Conservation (phyloP, 2,113 vertebrate genomes). For the Tinamus guttatus region DNA sequence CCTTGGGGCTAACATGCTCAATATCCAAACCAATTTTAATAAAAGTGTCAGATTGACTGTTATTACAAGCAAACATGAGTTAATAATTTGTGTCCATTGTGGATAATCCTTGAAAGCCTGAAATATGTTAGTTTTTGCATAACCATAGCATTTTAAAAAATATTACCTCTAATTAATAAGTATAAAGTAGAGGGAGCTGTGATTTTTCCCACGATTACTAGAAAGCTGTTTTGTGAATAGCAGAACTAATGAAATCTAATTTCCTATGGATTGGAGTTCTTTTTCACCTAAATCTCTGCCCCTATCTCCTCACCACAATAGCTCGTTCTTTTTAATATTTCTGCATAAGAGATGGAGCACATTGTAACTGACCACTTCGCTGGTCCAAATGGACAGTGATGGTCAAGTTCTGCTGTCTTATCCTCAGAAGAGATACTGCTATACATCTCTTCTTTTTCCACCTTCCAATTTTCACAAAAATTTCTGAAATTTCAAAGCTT, state of each 20-base stretch:
- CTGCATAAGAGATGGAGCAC: not conserved
- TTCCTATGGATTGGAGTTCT: constrained; percentile 19
- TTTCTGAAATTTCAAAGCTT: not conserved
- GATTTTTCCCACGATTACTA: not conserved
- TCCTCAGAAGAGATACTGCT: not conserved
- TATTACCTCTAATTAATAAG: not conserved
- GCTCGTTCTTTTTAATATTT: not conserved
- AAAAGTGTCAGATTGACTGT: not conserved
- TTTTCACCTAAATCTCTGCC: not conserved
- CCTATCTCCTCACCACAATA: not conserved
- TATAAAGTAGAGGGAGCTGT: not conserved
- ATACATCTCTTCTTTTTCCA: not conserved
- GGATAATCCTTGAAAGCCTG: not conserved
- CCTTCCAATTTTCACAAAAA: not conserved
- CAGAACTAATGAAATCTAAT: constrained; percentile 22
- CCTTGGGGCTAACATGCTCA: not conserved
- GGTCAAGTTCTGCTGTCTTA: not conserved
- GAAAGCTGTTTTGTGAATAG: not conserved
- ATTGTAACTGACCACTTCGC: not conserved
- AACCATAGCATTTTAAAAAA: not conserved
- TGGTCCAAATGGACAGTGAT: not conserved
- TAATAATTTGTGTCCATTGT: not conserved
- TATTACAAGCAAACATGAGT: not conserved
- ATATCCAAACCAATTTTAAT: not conserved
- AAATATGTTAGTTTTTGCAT: not conserved